Conservation (phyloP, 53 echinoderm and acorn worm species). For the Mesocentrotus franciscanus region DNA sequence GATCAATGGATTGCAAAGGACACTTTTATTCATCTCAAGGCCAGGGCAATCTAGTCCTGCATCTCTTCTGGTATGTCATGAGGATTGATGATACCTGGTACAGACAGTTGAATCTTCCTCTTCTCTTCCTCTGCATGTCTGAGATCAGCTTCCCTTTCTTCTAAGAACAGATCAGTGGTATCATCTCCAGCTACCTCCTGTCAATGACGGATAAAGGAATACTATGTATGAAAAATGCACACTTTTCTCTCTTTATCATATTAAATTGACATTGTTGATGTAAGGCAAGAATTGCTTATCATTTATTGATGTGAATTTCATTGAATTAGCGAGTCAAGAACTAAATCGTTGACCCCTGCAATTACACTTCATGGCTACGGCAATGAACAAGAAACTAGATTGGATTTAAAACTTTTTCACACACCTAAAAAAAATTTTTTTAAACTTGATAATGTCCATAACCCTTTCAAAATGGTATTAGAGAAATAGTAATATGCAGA, state of each 20-base stretch:
- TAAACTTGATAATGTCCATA: too few relatives aligned
- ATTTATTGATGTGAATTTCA: neutral
- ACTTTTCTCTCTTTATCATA: neutral
- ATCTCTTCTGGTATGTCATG: constrained; percentile 99
- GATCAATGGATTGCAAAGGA: constrained; percentile 21
- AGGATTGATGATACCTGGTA: constrained; percentile 98
- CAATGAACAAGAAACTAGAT: neutral
- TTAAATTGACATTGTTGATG: neutral
- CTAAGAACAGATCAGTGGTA: constrained; percentile 85
- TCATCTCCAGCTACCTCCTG: constrained; percentile 97
- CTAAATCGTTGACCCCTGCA: neutral
- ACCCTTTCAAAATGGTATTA: neutral
- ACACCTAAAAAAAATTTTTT: neutral
- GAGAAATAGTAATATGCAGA: neutral
- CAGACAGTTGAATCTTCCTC: constrained; percentile 93
- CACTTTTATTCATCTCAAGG: neutral
- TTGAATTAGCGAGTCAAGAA: neutral
- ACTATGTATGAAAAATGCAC: neutral
- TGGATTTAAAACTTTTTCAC: neutral
- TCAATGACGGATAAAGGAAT: neutral
- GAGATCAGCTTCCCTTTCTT: constrained; percentile 90
- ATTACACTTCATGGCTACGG: neutral
- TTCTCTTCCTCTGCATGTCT: constrained; percentile 95
- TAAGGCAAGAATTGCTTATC: neutral
- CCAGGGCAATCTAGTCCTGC: constrained; percentile 74